Evolutionary conservation across 2,888 invertebrate genomes (phyloP), one percentile per base, ranked within the genome.

Genomic region (Leptopilina myrica): DNA sequence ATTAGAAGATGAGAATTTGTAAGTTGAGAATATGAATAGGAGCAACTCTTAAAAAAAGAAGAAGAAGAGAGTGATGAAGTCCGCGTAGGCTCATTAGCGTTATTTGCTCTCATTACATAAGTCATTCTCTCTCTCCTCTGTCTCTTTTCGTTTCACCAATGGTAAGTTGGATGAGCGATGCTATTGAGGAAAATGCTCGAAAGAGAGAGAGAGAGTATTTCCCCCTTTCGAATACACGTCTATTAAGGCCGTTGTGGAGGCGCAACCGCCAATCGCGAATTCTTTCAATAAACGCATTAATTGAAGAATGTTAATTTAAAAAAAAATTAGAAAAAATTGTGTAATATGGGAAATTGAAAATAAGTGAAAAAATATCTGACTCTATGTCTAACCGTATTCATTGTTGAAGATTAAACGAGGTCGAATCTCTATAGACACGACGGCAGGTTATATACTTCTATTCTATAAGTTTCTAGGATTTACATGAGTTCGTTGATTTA

Each of bases 41-140:
- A 82, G 77, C 78, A 76, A 81, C 83, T 81, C 81, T 67, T 64
- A 84, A 87, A 85, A 81, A 84, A 85, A 78, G 76, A 84, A 84
- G 86, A 85, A 81, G 84, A 85, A 78, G 77, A 64, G 82, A 82
- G 81, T 79, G 79, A 81, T 83, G 86, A 86, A 89, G 88, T 87
- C 86, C 86, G 85, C 87, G 89, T 87, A 86, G 88, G 87, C 89
- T 91, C 91, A 91, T 91, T 91, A 91, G 89, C 89, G 90, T 91
- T 91, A 91, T 91, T 91, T 91, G 90, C 90, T 85, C 87, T 87
- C 89, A 89, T 91, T 91, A 91, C 89, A 88, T 91, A 91, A 91
- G 87, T 87, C 67, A 46, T 67, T 73, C 76, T 75, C 73, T 73
- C 43, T 49, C 73, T 43, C 15, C 33, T 26, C 43, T 12, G 8